Evolutionary conservation across 2,888 invertebrate genomes (phyloP).

Genomic region (Melieria picta): DNA sequence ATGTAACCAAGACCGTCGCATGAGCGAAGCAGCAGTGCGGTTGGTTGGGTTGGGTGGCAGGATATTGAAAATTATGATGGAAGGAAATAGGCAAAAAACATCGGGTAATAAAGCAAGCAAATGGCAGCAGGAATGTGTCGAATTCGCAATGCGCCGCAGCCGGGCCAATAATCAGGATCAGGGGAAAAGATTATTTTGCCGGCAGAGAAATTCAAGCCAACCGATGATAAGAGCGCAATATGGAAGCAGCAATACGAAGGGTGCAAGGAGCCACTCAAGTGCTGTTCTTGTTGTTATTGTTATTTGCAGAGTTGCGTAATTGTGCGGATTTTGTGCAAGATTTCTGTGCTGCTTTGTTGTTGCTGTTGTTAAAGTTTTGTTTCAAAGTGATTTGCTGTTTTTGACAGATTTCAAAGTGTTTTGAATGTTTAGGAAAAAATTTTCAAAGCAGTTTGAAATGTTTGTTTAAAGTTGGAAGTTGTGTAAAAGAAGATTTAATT

Average conservation of each 20-base stretch:
- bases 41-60: conserved; percentile 19
- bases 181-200: conserved; percentile 34
- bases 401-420: not conserved
- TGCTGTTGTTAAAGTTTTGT: conserved; percentile 8
- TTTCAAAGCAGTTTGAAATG: too few relatives aligned
- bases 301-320: conserved; percentile 5
- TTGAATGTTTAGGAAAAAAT: too few relatives aligned
- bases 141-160: conserved; percentile 20
- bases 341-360: conserved; percentile 50
- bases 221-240: not conserved
- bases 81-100: conserved; percentile 31
- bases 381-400: not conserved
- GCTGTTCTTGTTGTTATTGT: conserved; percentile 6
- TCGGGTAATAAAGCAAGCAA: conserved; percentile 37
- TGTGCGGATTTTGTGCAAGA: conserved; percentile 17
- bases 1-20: not conserved
- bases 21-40: not conserved
- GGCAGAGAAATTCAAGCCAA: not conserved
- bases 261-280: conserved; percentile 15
- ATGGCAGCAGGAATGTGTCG: conserved; percentile 14
- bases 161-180: conserved; percentile 55
- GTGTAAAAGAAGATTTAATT: too few relatives aligned
- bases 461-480: too few relatives aligned
- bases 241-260: not conserved
- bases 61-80: conserved; percentile 54